Conservation (phyloP, 1,140 invertebrate genomes). For the Drosophila orena region DNA sequence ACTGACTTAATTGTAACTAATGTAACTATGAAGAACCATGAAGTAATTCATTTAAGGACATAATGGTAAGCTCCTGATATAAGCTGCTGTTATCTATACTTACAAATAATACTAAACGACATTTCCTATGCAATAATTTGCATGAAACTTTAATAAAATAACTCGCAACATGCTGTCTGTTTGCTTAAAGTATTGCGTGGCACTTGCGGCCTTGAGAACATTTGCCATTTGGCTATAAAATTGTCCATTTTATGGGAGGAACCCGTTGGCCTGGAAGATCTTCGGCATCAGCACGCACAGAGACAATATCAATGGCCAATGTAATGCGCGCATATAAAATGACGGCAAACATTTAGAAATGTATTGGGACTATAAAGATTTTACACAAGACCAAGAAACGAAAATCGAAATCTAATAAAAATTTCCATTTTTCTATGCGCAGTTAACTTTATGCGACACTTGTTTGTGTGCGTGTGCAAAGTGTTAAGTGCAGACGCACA, state of each 20-base stretch:
- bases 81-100: too few species aligned
- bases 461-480: conserved; percentile 52
- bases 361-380: conserved; percentile 76
- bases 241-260: conserved; percentile 33
- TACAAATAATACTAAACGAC: too few species aligned
- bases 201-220: not conserved
- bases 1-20: too few species aligned
- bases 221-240: conserved; percentile 19
- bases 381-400: conserved; percentile 41
- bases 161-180: not conserved
- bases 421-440: conserved; percentile 79
- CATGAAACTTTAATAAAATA: too few species aligned
- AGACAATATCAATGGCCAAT: conserved; percentile 39
- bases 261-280: conserved; percentile 1
- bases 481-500: conserved; percentile 41
- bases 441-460: conserved; percentile 82
- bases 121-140: too few species aligned
- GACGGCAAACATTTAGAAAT: conserved; percentile 75
- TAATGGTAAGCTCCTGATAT: too few species aligned
- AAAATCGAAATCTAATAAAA: conserved; percentile 79
- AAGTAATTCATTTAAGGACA: too few species aligned
- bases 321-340: conserved; percentile 54
- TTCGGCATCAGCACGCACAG: conserved; percentile 28
- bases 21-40: too few species aligned
- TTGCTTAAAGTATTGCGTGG: not conserved